Evolutionary conservation across 1,140 invertebrate species (phyloP).

Genomic region (Stegodyphus mimosarum): DNA sequence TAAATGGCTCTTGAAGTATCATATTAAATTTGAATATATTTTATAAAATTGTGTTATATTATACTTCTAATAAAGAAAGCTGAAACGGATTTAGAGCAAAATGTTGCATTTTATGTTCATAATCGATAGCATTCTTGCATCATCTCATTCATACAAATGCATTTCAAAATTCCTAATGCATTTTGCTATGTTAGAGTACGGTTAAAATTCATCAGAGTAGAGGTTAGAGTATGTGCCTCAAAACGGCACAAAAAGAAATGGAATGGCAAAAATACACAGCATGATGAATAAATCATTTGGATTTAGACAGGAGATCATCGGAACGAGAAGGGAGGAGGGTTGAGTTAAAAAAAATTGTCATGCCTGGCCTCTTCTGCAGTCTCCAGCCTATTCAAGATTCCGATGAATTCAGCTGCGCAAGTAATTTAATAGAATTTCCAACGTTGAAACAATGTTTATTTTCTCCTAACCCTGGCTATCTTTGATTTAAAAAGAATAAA

Average conservation of each 20-base stretch:
- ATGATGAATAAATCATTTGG: background rate
- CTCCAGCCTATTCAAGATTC: background rate
- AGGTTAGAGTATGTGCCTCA: no score
- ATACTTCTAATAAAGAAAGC: no score
- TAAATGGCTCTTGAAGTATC: no score
- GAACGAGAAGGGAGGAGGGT: background rate
- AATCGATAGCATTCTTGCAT: no score
- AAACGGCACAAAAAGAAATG: background rate
- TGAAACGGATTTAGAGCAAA: no score
- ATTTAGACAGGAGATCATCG: background rate
- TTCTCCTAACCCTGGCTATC: background rate
- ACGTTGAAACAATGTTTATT: background rate
- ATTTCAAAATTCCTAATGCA: background rate
- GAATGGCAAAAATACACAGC: background rate
- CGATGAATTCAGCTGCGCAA: slow-evolving; percentile 14
- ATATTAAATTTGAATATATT: no score
- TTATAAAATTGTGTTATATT: no score
- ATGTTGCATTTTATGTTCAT: no score
- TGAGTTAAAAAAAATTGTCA: no score
- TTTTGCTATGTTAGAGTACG: background rate
- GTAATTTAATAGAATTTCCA: slow-evolving; percentile 11
- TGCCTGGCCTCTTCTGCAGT: no score
- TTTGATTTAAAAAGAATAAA: background rate
- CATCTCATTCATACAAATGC: no score
- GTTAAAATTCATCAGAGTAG: background rate